Evolutionary conservation across 1,140 invertebrate species (phyloP), one percentile per base, ranked within the genome.

Genomic region (Bombus balteatus): DNA sequence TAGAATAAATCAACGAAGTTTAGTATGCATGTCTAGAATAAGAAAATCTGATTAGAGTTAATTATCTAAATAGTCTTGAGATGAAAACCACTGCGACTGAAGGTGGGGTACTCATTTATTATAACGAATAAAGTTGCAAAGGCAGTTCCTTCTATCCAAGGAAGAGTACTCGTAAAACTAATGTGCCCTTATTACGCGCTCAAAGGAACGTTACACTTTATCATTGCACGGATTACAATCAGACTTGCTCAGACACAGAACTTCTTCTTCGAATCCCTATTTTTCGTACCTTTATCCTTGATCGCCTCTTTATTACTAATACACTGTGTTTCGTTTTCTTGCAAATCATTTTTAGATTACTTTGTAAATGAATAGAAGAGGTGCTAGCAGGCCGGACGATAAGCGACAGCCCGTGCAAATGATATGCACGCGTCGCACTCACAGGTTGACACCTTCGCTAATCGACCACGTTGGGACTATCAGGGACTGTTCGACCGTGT

Each of bases 381-480:
- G 47, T 18, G 8, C 2, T 18, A n/a, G 1, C 43, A 65, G 32
- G 34, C 25, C 12, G 32, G 32, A 74, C 57, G 70, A 37, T 77
- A 47, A 68, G 59, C 59, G 79, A 37, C 43, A 37, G 34, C 37
- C 72, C 59, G 79, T 83, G 84, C 72, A 80, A 86, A 87, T 80
- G 72, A 87, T 83, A 83, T 65, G 77, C 88, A 82, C 80, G 66
- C 76, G 47, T 90, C 85, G 68, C 70, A 84, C 88, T 88, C 87
- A 77, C 87, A 87, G 92, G 78, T 92, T 92, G 89, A 92, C 89
- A 93, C 90, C 87, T 89, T 87, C 88, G 88, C 88, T 93, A 93
- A 93, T 94, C 92, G 91, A 82, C 85, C 92, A 87, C 87, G 87
- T 88, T 90, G 90, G 91, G 90, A 91, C 89, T 91, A 93, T 92